phyloP scores from a whole-genome alignment of 30 jellyfish, hydroid and myxozoan species.

The Nemopilema nomurai region DNA sequence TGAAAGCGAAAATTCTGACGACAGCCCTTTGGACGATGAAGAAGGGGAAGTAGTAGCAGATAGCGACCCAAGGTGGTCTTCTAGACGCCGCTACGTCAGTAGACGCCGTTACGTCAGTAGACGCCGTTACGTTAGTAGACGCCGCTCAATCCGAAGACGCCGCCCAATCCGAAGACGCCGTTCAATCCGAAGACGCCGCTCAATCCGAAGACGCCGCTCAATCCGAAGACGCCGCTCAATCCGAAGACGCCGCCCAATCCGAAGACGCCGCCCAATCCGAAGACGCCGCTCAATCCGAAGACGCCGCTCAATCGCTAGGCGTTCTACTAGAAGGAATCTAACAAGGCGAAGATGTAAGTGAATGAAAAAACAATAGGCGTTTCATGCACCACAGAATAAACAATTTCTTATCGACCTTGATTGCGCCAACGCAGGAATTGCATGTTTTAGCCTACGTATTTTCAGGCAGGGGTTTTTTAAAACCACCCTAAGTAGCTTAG shows the following conservation, averaged over 20 bases:
- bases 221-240: neutral
- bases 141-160: neutral
- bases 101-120: conserved; percentile 14
- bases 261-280: neutral
- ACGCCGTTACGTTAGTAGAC: conserved; percentile 3
- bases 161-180: conserved; percentile 12
- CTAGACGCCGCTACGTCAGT: conserved; percentile 4
- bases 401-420: too few species aligned
- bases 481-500: too few species aligned
- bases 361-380: too few species aligned
- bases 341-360: too few species aligned
- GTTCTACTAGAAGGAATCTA: too few species aligned
- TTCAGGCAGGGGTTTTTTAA: too few species aligned
- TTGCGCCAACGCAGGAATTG: too few species aligned
- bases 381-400: too few species aligned
- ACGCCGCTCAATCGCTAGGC: too few species aligned
- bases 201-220: conserved; percentile 5
- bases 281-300: neutral
- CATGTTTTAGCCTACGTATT: too few species aligned
- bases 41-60: neutral
- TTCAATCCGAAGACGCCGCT: conserved; percentile 5
- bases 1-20: conserved; percentile 3
- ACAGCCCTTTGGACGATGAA: neutral
- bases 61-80: neutral
- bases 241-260: neutral